Evolutionary conservation across 1,140 invertebrate genomes (phyloP).

Genomic region (Tenebrio molitor): DNA sequence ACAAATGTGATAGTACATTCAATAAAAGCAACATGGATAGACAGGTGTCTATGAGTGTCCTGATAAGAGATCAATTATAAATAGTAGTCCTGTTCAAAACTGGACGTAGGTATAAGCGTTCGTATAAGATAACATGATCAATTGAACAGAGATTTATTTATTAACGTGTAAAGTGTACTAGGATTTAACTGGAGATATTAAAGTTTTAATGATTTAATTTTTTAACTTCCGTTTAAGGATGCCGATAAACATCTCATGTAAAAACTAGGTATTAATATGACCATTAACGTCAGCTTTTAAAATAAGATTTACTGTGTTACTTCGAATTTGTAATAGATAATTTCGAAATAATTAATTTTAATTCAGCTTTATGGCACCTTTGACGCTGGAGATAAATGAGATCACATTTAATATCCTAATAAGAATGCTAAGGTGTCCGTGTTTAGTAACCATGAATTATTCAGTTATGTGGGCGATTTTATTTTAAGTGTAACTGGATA

Average conservation of each 20-base stretch:
- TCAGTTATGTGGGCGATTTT: slow-evolving; percentile 12
- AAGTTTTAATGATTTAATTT: slow-evolving; percentile 45
- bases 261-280: slow-evolving; percentile 44
- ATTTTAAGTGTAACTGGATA: no score
- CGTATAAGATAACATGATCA: slow-evolving; percentile 23
- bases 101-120: neutral
- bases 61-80: slow-evolving; percentile 20
- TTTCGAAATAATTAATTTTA: slow-evolving; percentile 44
- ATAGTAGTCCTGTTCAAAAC: neutral
- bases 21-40: neutral
- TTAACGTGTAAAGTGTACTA: slow-evolving; percentile 9
- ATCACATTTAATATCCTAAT: slow-evolving; percentile 17
- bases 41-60: neutral
- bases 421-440: slow-evolving; percentile 7
- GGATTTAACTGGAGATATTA: slow-evolving; percentile 32
- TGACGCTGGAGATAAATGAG: slow-evolving; percentile 34
- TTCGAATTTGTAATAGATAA: slow-evolving; percentile 44
- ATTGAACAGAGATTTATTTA: slow-evolving; percentile 44
- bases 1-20: neutral
- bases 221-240: slow-evolving; percentile 40
- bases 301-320: slow-evolving; percentile 44
- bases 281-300: slow-evolving; percentile 43
- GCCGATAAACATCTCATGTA: slow-evolving; percentile 43
- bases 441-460: slow-evolving; percentile 23
- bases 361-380: slow-evolving; percentile 38